Evolutionary conservation across 2,113 vertebrate species (phyloP).

Genomic region (Climacteris rufus): DNA sequence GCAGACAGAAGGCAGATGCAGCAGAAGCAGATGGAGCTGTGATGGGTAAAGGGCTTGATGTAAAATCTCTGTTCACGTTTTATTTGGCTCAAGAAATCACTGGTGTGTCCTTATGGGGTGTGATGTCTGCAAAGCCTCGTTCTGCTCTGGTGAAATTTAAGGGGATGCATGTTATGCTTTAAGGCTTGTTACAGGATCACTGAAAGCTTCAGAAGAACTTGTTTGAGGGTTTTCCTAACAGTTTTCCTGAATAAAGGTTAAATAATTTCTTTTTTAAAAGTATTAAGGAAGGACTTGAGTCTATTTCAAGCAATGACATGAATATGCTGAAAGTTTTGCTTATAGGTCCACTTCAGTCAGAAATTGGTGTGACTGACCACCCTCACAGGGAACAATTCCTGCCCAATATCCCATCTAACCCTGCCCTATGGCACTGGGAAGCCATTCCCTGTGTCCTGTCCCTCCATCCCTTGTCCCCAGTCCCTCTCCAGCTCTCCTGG

Average conservation of each 20-base stretch:
- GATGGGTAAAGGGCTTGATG: background rate
- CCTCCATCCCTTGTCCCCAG: background rate
- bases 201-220: background rate
- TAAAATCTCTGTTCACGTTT: background rate
- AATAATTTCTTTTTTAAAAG: no score
- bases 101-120: background rate
- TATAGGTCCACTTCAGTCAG: background rate
- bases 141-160: background rate
- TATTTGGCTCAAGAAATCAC: background rate
- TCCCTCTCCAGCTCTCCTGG: background rate
- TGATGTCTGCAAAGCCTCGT: background rate
- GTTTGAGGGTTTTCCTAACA: background rate
- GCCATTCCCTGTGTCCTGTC: background rate
- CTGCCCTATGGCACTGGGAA: background rate
- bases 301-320: background rate
- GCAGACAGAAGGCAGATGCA: background rate
- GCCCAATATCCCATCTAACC: accelerated
- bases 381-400: background rate
- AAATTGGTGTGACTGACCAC: background rate
- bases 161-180: background rate
- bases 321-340: background rate
- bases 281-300: background rate
- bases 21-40: background rate
- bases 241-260: background rate
- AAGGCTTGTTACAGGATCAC: background rate